phyloP scores from a whole-genome alignment of 2,113 vertebrate genomes.

The Trematomus loennbergii region DNA sequence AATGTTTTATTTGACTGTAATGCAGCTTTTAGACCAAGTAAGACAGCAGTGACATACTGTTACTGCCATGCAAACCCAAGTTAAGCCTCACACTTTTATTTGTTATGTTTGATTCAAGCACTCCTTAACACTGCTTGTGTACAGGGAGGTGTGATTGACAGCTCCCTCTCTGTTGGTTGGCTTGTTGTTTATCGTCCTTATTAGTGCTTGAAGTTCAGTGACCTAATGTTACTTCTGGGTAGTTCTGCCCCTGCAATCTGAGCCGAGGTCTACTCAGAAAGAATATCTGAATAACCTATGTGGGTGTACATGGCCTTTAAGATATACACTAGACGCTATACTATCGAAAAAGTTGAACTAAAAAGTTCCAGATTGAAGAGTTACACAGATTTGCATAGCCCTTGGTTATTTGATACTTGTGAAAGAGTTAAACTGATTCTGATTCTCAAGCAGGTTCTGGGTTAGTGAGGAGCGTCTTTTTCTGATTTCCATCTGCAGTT shows the following conservation, averaged over 20 bases:
- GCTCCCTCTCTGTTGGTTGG: neutral
- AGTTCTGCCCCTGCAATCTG: neutral
- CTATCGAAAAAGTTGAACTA: neutral
- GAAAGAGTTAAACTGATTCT: neutral
- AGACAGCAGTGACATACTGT: neutral
- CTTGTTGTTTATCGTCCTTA: neutral
- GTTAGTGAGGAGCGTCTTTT: neutral
- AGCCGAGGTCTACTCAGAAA: neutral
- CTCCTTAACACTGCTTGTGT: neutral
- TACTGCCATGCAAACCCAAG: neutral
- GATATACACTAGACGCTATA: neutral
- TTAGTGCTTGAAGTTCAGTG: neutral
- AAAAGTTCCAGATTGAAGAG: no score
- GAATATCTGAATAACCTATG: neutral
- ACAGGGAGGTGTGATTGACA: neutral
- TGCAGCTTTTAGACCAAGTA: neutral
- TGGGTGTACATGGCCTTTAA: neutral
- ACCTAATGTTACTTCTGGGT: neutral
- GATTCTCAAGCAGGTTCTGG: neutral
- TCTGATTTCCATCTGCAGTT: neutral
- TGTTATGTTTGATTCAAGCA: slow-evolving; percentile 3
- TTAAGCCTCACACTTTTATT: neutral
- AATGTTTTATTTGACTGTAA: neutral
- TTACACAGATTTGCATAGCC: neutral
- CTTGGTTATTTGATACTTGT: neutral